phyloP scores from a whole-genome alignment of 1,140 invertebrate species.

The Zaprionus kolodkinae region DNA sequence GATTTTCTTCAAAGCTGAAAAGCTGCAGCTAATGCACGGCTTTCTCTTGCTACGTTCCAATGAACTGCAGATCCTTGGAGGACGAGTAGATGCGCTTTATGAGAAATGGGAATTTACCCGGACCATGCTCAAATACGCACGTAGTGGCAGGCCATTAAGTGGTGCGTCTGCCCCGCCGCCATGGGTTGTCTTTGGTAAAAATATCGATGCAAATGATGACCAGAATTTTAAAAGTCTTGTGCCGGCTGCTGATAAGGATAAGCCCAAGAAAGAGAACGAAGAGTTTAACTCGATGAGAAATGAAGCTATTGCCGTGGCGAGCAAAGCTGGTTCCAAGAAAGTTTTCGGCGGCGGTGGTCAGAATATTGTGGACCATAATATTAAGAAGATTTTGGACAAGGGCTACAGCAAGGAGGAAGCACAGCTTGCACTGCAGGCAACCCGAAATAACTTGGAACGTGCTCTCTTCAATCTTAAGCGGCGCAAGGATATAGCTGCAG shows the following conservation, averaged over 20 bases:
- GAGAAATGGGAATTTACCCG: conserved; percentile 96
- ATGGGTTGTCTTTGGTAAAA: conserved; percentile 96
- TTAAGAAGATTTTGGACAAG: conserved; percentile 92
- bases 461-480: conserved; percentile 89
- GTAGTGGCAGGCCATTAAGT: conserved; percentile 86
- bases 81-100: conserved; percentile 91
- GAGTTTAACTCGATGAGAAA: conserved; percentile 94
- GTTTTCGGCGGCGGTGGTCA: conserved; percentile 89
- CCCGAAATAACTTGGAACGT: conserved; percentile 90
- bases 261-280: conserved; percentile 88
- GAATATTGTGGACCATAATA: conserved; percentile 90
- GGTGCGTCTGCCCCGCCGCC: conserved; percentile 93
- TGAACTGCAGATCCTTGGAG: conserved; percentile 90
- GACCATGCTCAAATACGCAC: conserved; percentile 90
- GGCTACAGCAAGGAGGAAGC: conserved; percentile 92
- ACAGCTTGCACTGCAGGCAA: conserved; percentile 89
- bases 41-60: conserved; percentile 89
- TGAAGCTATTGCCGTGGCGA: conserved; percentile 94
- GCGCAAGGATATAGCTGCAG: conserved; percentile 83
- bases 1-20: conserved; percentile 85
- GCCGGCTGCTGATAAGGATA: conserved; percentile 86
- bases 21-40: conserved; percentile 87
- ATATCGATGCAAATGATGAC: conserved; percentile 86
- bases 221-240: conserved; percentile 89
- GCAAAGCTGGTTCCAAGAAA: conserved; percentile 90